Percentiles rank a stretch among this genome's conserved stretches.
These are phyloP conservation scores for Melieria picta DNA, from an alignment of 2,888 invertebrate genomes.

Conservation along the genomic window DNA sequence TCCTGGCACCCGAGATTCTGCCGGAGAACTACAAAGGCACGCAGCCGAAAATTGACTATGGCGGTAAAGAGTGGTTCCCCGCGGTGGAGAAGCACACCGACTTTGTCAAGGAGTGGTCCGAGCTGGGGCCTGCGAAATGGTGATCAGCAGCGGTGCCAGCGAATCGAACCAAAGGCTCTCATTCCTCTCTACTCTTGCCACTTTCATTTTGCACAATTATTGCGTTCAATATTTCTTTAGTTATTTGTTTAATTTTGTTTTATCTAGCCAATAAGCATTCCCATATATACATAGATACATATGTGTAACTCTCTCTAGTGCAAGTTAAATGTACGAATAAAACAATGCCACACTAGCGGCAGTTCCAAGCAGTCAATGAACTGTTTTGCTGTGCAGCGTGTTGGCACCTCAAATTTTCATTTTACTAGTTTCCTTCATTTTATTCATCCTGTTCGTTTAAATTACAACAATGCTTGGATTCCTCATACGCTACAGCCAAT, in stretches of 20 bases:
- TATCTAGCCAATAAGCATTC: conserved; percentile 26
- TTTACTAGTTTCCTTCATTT: conserved; percentile 12
- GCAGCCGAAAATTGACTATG: conserved; percentile 79
- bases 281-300: conserved; percentile 19
- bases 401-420: not conserved
- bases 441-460: conserved; percentile 25
- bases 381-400: not conserved
- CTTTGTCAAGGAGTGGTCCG: conserved; percentile 75
- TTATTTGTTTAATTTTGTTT: not conserved
- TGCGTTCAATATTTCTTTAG: not conserved
- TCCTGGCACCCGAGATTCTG: conserved; percentile 74
- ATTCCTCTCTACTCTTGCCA: conserved; percentile 18
- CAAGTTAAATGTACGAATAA: conserved; percentile 17
- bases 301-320: conserved; percentile 4
- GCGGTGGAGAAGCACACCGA: conserved; percentile 73
- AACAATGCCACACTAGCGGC: not conserved
- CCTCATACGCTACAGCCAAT: conserved; percentile 11
- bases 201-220: not conserved
- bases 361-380: not conserved
- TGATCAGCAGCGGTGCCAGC: conserved; percentile 35
- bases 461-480: conserved; percentile 23
- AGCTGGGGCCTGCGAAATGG: conserved; percentile 73
- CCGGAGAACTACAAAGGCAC: conserved; percentile 82
- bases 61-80: conserved; percentile 82
- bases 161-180: conserved; percentile 26